phyloP scores from a whole-genome alignment of 2,888 invertebrate genomes.

The Vanessa cardui region DNA sequence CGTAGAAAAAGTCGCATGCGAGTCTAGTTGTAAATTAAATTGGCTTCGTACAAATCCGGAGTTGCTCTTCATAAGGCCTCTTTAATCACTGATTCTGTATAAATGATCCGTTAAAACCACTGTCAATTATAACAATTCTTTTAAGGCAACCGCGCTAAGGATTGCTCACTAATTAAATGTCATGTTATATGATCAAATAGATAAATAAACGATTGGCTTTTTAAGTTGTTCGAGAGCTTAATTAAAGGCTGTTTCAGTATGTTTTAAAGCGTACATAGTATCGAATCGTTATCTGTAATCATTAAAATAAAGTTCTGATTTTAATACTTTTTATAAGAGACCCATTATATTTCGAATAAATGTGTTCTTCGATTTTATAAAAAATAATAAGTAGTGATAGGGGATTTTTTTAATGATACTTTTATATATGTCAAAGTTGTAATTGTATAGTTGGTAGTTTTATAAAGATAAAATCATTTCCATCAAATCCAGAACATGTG shows the following conservation, averaged over 20 bases:
- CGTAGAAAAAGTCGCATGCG: constrained; percentile 8
- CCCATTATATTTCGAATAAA: neutral
- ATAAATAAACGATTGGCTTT: constrained; percentile 16
- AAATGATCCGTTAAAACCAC: constrained; percentile 75
- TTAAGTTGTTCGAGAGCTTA: neutral
- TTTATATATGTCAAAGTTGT: neutral
- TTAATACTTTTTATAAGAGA: constrained; percentile 3
- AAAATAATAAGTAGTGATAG: no score
- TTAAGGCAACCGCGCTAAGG: constrained; percentile 60
- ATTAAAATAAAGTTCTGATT: constrained; percentile 1
- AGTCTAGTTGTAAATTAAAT: constrained; percentile 69
- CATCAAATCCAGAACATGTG: constrained; percentile 44
- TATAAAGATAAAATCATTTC: constrained; percentile 7
- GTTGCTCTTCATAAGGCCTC: constrained; percentile 70
- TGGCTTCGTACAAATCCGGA: constrained; percentile 65
- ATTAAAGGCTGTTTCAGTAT: constrained; percentile 1
- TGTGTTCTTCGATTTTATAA: neutral
- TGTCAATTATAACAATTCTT: constrained; percentile 77
- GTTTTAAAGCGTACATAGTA: neutral
- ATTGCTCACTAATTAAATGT: constrained; percentile 36
- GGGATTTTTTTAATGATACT: neutral
- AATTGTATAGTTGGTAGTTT: neutral
- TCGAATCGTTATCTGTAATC: constrained; percentile 3
- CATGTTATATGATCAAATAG: constrained; percentile 29
- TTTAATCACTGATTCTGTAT: constrained; percentile 68